These are phyloP conservation scores for Trissoscelio sp. DNA, from an alignment of 2,888 invertebrate genomes.

Conservation along the genomic window DNA sequence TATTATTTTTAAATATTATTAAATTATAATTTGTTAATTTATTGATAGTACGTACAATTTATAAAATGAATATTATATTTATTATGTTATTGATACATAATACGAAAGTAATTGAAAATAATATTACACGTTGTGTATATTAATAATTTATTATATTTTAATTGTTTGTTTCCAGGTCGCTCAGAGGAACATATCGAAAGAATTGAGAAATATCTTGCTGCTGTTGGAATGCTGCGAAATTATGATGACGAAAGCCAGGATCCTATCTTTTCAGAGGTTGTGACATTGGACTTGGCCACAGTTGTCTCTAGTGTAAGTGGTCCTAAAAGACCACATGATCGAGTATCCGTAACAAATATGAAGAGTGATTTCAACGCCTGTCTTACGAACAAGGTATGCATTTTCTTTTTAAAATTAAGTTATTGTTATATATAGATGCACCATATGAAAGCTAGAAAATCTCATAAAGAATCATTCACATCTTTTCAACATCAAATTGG, in stretches of 20 bases:
- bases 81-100: no score
- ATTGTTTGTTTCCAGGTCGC: conserved; percentile 87
- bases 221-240: conserved; percentile 93
- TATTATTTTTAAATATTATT: no score
- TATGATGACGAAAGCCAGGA: conserved; percentile 90
- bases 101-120: no score
- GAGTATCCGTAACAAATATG: conserved; percentile 95
- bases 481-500: no score
- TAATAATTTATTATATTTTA: not conserved
- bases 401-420: not conserved
- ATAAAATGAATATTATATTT: no score
- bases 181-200: conserved; percentile 89
- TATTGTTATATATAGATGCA: no score
- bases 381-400: conserved; percentile 91
- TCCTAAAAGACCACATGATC: conserved; percentile 98
- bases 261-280: conserved; percentile 93
- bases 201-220: conserved; percentile 92
- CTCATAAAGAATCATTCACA: no score
- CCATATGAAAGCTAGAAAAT: no score
- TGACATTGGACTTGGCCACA: conserved; percentile 92
- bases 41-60: no score
- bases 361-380: conserved; percentile 94
- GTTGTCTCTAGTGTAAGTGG: conserved; percentile 98
- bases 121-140: not conserved
- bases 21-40: no score